Conservation (phyloP, 1,140 invertebrate species). For the Drosophila obscura region DNA sequence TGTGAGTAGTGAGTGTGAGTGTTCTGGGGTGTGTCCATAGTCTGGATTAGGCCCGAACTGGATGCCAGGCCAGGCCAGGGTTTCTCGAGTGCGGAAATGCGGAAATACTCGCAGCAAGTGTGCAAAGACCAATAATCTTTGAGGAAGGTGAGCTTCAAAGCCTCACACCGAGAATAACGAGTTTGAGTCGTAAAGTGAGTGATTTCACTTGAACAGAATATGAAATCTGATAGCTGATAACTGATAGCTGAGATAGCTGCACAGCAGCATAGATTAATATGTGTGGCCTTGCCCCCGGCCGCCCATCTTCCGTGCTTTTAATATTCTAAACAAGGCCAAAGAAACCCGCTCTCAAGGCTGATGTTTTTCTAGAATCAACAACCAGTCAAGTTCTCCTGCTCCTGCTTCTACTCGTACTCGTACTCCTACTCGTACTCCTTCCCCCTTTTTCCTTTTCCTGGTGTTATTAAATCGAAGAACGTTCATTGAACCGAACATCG, state of each 20-base stretch:
- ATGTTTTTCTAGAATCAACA: conserved; percentile 18
- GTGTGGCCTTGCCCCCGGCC: conserved; percentile 26
- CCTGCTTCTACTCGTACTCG: background rate
- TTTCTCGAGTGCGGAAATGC: conserved; percentile 45
- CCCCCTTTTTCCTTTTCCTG: conserved; percentile 1
- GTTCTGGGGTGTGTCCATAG: conserved; percentile 8
- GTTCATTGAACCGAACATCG: conserved; percentile 64
- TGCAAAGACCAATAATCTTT: conserved; percentile 69
- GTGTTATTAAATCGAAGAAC: conserved; percentile 55
- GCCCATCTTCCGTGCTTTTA: conserved; percentile 43
- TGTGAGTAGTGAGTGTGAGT: no score
- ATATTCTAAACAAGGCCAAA: conserved; percentile 40
- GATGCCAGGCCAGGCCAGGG: conserved; percentile 8
- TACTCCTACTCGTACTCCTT: background rate
- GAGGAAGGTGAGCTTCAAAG: conserved; percentile 64
- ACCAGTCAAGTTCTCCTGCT: background rate
- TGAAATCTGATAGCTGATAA: conserved; percentile 2
- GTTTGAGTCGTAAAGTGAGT: conserved; percentile 55
- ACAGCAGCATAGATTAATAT: conserved; percentile 42
- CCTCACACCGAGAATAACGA: conserved; percentile 25
- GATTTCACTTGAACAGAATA: conserved; percentile 41
- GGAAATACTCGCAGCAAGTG: conserved; percentile 38
- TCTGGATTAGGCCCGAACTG: conserved; percentile 6
- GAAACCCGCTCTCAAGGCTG: conserved; percentile 20
- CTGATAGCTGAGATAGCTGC: background rate